phyloP scores from a whole-genome alignment of 2,113 vertebrate species.

The Myotis yumanensis region DNA sequence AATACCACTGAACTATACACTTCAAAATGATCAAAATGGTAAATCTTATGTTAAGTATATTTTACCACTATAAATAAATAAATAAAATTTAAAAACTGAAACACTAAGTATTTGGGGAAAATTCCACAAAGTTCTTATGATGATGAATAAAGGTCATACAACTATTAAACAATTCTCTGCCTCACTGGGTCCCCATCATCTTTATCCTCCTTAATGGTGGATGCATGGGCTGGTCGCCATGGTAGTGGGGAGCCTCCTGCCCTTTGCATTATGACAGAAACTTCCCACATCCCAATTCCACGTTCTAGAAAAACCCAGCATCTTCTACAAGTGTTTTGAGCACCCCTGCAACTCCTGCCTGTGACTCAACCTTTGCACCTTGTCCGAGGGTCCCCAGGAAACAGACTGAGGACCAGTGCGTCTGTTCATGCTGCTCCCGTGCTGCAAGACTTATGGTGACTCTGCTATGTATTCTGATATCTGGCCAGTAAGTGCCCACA shows the following conservation, averaged over 20 bases:
- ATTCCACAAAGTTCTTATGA: neutral
- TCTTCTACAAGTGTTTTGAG: neutral
- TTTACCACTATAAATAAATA: neutral
- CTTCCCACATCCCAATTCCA: fast-evolving
- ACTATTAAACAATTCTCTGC: neutral
- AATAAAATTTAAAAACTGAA: neutral
- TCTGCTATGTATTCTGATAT: fast-evolving
- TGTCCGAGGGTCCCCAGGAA: fast-evolving
- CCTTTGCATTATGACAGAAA: neutral
- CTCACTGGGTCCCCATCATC: fast-evolving
- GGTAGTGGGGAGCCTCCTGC: too few relatives aligned
- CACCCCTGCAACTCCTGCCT: neutral
- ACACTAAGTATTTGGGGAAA: neutral
- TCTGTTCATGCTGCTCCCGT: fast-evolving
- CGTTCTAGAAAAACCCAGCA: neutral
- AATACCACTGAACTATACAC: fast-evolving
- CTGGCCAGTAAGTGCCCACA: fast-evolving
- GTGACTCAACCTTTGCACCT: fast-evolving
- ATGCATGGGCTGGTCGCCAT: fast-evolving
- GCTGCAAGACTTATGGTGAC: fast-evolving
- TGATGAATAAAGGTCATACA: fast-evolving
- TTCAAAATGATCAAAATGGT: neutral
- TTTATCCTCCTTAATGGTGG: fast-evolving
- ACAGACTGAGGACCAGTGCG: fast-evolving
- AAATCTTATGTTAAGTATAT: neutral